Evolutionary conservation across 2,888 invertebrate genomes (phyloP), one percentile per base, ranked within the genome.

Genomic region (Cheilosia pagana): DNA sequence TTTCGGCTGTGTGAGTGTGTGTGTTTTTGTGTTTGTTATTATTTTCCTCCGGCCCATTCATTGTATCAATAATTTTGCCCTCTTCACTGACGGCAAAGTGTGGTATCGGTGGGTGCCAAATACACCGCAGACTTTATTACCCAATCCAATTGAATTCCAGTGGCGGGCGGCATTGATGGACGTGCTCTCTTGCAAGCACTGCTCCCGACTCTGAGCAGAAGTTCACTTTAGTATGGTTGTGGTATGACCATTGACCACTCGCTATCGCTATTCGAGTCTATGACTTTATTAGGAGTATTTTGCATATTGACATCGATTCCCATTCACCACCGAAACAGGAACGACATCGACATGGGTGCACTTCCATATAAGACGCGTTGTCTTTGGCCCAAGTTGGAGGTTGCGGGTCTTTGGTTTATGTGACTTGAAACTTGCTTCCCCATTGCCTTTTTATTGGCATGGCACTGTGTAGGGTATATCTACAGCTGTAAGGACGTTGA

Each of bases 231-330:
- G 31, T 71, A 35, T 45, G n/a, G 43, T 45, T n/a, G n/a, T n/a
- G n/a, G n/a, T n/a, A n/a, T n/a, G n/a, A n/a, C n/a, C n/a, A n/a
- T n/a, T n/a, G 25, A 16, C 16, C 31, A 70, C 62, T 81, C 45
- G 50, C 31, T 35, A 50, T 12, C 45, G 50, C 23, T 25, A 43
- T 23, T 23, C 12, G 14, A 50, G 59, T 78, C 7, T 45, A 83
- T 83, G 78, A 83, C 83, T 83, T 83, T 83, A 83, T 83, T 83
- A 78, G 78, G 74, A 83, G 63, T 65, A 63, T 48, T 83, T 83
- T 83, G 78, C 83, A 83, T 83, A 83, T 75, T 53, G 68, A 63
- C 82, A 63, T 67, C 23, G 55, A 45, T 39, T 79, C 60, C 53
- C 35, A 67, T 81, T 62, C 81, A 62, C 52, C 31, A 68, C 19